Evolutionary conservation across 2,888 invertebrate genomes (phyloP).

Genomic region (Unio delphinus): DNA sequence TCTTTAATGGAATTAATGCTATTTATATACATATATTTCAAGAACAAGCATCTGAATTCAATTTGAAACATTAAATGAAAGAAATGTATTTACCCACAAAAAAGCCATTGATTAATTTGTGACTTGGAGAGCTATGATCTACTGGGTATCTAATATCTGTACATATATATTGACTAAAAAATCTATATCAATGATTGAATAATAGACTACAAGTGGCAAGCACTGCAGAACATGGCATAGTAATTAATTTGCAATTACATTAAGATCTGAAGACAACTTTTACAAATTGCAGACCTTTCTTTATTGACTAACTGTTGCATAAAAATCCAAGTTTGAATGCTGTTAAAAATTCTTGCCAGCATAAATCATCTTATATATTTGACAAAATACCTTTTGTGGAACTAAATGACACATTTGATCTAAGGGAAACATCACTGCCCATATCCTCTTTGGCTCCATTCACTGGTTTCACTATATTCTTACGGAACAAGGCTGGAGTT

Average conservation of each 20-base stretch:
- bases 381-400: constrained; percentile 15
- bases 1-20: too few species aligned
- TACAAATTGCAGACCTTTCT: too few species aligned
- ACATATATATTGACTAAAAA: too few species aligned
- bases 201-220: neutral
- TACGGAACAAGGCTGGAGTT: constrained; percentile 5
- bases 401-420: constrained; percentile 31
- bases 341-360: neutral
- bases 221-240: neutral
- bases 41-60: too few species aligned
- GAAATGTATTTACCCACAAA: too few species aligned
- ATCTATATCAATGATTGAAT: too few species aligned
- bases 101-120: too few species aligned
- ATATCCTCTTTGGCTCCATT: constrained; percentile 11
- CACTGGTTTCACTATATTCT: constrained; percentile 35
- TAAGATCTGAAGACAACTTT: neutral
- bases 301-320: neutral
- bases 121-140: too few species aligned
- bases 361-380: neutral
- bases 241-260: neutral
- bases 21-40: too few species aligned
- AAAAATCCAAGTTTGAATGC: neutral
- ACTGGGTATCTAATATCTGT: too few species aligned
- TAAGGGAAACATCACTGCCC: constrained; percentile 49
- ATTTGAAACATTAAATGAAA: too few species aligned